These are phyloP conservation scores for Spongilla lacustris DNA, from an alignment of 37 sponge, comb jelly and placozoan genomes.

Conservation along the genomic window DNA sequence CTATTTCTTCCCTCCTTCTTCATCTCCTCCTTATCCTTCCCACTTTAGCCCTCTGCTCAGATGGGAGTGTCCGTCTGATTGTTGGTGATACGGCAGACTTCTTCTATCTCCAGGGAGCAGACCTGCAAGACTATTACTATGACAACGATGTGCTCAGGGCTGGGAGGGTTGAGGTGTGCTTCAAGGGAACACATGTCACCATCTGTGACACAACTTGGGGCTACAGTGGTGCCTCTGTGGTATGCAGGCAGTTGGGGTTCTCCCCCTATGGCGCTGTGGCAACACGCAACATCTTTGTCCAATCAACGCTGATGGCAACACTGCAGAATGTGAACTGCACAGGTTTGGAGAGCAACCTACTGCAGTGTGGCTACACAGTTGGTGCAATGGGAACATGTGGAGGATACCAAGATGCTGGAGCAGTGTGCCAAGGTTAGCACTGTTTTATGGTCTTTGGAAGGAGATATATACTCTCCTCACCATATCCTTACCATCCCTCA, in stretches of 20 bases:
- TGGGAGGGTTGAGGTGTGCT: slow-evolving; percentile 59
- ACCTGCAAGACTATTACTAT: not conserved
- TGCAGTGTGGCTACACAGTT: not conserved
- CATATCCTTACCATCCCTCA: not conserved
- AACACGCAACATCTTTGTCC: not conserved
- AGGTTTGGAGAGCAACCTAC: slow-evolving; percentile 22
- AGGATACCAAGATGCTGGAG: slow-evolving; percentile 5
- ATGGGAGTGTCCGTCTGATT: slow-evolving; percentile 17
- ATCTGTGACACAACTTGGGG: slow-evolving; percentile 43
- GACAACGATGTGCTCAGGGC: slow-evolving; percentile 32
- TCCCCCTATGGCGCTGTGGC: slow-evolving; percentile 22
- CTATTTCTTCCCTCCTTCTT: not conserved
- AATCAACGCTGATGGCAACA: not conserved
- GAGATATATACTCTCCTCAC: no score
- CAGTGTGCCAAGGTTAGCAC: slow-evolving; percentile 31
- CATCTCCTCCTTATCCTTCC: no score
- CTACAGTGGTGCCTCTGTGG: slow-evolving; percentile 45
- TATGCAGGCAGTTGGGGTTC: slow-evolving; percentile 43
- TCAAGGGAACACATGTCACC: slow-evolving; percentile 46
- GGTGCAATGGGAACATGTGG: slow-evolving; percentile 5
- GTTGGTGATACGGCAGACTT: not conserved
- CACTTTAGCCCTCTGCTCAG: slow-evolving; percentile 35
- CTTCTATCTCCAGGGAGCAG: not conserved
- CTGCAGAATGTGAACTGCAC: slow-evolving; percentile 12
- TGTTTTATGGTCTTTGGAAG: no score